phyloP scores from a whole-genome alignment of 64 coral and sea anemone genomes.

The Platygyra sinensis region DNA sequence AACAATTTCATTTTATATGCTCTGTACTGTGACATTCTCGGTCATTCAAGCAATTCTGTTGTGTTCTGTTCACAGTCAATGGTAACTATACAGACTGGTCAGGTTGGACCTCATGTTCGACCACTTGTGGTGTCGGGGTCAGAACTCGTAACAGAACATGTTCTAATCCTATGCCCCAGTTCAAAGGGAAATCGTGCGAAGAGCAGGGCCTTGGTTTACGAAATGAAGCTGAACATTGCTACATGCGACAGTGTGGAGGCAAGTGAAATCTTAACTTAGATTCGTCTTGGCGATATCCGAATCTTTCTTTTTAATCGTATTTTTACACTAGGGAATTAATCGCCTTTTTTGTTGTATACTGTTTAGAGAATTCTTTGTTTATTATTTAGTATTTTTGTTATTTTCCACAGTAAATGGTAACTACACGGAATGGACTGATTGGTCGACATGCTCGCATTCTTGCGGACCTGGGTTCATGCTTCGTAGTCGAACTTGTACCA shows the following conservation, averaged over 20 bases:
- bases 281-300: not conserved
- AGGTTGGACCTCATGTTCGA: conserved; percentile 78
- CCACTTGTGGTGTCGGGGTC: conserved; percentile 81
- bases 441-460: conserved; percentile 63
- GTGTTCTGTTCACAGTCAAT: conserved; percentile 51
- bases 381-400: not conserved
- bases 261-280: not conserved
- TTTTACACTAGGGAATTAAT: too few relatives aligned
- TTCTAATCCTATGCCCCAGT: conserved; percentile 63
- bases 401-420: conserved; percentile 63
- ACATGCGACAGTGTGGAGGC: conserved; percentile 75
- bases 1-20: too few relatives aligned
- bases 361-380: not conserved
- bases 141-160: conserved; percentile 83
- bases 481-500: conserved; percentile 76
- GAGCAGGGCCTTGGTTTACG: conserved; percentile 82
- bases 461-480: conserved; percentile 77
- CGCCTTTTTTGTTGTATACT: too few relatives aligned
- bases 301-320: not conserved
- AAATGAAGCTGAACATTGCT: conserved; percentile 73
- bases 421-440: conserved; percentile 69
- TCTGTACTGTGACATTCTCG: too few relatives aligned
- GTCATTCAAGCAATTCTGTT: too few relatives aligned
- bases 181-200: conserved; percentile 82
- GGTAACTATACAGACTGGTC: conserved; percentile 76